Evolutionary conservation across 1,140 invertebrate genomes (phyloP), one percentile per base, ranked within the genome.

Genomic region (Batillaria attramentaria): DNA sequence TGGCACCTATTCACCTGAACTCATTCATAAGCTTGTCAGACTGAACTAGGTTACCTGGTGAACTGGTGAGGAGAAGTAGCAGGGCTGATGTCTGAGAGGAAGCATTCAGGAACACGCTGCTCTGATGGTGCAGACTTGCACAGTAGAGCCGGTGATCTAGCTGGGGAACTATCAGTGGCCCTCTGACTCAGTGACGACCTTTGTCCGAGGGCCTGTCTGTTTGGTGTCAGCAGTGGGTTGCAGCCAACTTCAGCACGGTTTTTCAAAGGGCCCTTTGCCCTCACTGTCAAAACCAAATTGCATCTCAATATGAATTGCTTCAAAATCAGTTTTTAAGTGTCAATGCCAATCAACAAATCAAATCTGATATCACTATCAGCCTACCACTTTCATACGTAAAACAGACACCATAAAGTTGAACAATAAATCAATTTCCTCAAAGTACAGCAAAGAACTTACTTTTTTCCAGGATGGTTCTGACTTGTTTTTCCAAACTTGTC

Each of bases 171-270:
- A n/a, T 62, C 13, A 50, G 46, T 13, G 13, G 10, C n/a, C 33
- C n/a, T 28, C n/a, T 62, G 57, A 62, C 24, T 13, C 3, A 24
- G 57, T 31, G 33, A 18, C 18, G 18, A n/a, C 18, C 50, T 10
- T 24, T 24, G 57, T 3, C 57, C 33, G 3, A 28, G 57, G 33
- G n/a, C 8, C n/a, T 28, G 10, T n/a, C 57, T 13, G 57, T n/a
- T 62, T 18, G 3, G 10, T 8, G 57, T 24, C n/a, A 31, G 57
- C n/a, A 31, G 57, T 31, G 33, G n/a, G 33, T 24, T 28, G 24
- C 57, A 62, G n/a, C 57, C 57, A 62, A 62, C 57, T 5, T 62
- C 57, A 62, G 57, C 57, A 62, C 57, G 57, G 33, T 62, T 62
- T n/a, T 24, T 62, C 33, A 6, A 24, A 8, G 33, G 33, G 3